phyloP scores from a whole-genome alignment of 2,113 vertebrate species.

The Silurus glanis region DNA sequence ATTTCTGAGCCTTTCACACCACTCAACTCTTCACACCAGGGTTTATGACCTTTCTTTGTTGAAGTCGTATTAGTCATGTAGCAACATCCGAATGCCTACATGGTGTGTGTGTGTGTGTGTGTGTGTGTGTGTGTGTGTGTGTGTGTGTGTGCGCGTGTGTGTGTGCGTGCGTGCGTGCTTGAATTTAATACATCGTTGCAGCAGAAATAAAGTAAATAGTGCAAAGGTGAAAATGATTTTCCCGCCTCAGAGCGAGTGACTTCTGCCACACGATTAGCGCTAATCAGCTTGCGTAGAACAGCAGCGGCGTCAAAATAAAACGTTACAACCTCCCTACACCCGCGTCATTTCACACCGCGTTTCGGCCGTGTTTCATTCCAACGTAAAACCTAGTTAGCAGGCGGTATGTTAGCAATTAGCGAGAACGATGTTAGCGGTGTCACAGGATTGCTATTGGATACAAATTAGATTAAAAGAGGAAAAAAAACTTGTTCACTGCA shows the following conservation, averaged over 20 bases:
- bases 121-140: not conserved
- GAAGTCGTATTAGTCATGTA: not conserved
- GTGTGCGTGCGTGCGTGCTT: not conserved
- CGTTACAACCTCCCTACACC: not conserved
- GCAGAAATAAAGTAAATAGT: not conserved
- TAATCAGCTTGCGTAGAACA: not conserved
- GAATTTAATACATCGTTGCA: not conserved
- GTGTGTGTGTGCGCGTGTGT: not conserved
- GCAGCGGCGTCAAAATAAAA: not conserved
- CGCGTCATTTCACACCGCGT: not conserved
- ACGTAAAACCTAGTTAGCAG: not conserved
- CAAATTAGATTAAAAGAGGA: not conserved
- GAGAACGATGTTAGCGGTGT: not conserved
- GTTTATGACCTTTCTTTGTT: not conserved
- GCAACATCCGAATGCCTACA: not conserved
- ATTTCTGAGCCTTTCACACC: not conserved
- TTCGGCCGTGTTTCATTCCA: not conserved
- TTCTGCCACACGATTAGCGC: not conserved
- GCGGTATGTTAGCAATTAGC: not conserved
- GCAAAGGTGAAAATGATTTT: conserved; percentile 21
- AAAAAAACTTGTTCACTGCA: not conserved
- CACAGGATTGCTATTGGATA: conserved; percentile 2
- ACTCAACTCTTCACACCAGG: not conserved
- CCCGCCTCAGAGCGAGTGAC: not conserved
- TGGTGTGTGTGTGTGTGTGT: too few species aligned